Conservation (phyloP, 2,797 vertebrate species). For the Silurus aristotelis region DNA sequence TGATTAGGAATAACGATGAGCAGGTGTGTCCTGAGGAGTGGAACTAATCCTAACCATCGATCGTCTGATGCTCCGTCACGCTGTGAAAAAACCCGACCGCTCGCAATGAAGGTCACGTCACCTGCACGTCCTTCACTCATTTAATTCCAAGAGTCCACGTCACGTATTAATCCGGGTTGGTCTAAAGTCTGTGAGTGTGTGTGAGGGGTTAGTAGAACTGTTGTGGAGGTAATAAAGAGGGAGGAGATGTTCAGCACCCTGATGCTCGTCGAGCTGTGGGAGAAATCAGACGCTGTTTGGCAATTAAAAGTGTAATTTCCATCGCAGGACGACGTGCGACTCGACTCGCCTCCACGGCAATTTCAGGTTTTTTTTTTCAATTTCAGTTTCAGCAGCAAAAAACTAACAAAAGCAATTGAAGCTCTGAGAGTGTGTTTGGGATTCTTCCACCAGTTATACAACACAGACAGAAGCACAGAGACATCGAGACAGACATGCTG, state of each 20-base stretch:
- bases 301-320: conserved; percentile 7
- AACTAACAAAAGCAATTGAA: not conserved
- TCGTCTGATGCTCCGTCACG: conserved; percentile 35
- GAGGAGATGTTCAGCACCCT: not conserved
- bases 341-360: not conserved
- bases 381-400: not conserved
- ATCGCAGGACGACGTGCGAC: not conserved
- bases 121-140: not conserved
- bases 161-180: no score
- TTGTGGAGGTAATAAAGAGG: not conserved
- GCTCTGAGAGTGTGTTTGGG: no score
- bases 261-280: not conserved
- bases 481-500: no score
- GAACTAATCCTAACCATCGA: conserved; percentile 57
- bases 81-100: conserved; percentile 20
- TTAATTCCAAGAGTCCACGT: no score
- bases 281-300: conserved; percentile 1
- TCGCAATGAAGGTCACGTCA: conserved; percentile 48
- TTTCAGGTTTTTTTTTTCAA: no score
- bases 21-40: conserved; percentile 57
- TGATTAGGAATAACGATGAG: conserved; percentile 55
- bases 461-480: no score
- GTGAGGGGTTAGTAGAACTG: no score
- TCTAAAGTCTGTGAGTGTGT: no score
- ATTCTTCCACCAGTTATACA: no score